Evolutionary conservation across 1,140 invertebrate genomes (phyloP).

Genomic region (Caenorhabditis tropicalis): DNA sequence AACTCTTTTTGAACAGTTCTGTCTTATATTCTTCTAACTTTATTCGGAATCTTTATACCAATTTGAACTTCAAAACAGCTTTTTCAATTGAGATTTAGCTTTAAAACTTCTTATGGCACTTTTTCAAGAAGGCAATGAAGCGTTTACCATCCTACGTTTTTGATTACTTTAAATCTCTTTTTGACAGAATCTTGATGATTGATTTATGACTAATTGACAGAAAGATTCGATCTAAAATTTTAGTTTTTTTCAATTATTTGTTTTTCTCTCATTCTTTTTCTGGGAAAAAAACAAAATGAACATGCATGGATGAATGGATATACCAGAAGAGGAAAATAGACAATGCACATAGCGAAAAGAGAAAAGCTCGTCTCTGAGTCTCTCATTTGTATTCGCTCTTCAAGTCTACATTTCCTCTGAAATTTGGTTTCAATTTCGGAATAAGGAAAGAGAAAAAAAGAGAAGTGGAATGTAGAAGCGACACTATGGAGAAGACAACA

Average conservation of each 20-base stretch:
- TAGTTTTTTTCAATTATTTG: background rate
- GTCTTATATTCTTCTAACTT: too few species aligned
- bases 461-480: constrained; percentile 12
- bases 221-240: background rate
- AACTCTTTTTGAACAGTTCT: too few species aligned
- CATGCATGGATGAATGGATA: background rate
- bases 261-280: background rate
- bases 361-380: background rate
- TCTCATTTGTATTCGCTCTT: too few species aligned
- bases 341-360: background rate
- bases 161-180: too few species aligned
- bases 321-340: background rate
- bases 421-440: constrained; percentile 34
- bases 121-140: too few species aligned
- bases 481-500: background rate
- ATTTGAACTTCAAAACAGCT: too few species aligned
- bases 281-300: background rate
- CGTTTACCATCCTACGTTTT: too few species aligned
- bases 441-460: background rate
- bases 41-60: too few species aligned
- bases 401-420: background rate
- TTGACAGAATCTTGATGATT: background rate
- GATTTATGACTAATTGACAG: background rate
- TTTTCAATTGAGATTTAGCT: too few species aligned
- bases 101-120: too few species aligned